Evolutionary conservation across 2,113 vertebrate species (phyloP).

Genomic region (Coptodon bakossiorum): DNA sequence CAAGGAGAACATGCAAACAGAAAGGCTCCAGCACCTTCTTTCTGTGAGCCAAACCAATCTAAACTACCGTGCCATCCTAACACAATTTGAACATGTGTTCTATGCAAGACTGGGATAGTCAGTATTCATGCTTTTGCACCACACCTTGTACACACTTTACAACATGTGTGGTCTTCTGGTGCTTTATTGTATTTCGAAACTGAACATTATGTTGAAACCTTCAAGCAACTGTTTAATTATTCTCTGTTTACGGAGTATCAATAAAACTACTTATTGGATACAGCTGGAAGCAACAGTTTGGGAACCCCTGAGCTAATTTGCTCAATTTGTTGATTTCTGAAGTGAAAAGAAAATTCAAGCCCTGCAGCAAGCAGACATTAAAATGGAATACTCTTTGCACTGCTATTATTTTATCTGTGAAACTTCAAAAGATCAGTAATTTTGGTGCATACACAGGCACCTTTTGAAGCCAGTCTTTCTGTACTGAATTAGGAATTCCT

Average conservation of each 20-base stretch:
- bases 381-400: neutral
- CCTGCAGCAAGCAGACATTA: neutral
- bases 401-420: neutral
- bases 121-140: neutral
- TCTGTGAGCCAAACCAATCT: neutral
- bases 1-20: neutral
- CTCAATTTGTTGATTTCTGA: neutral
- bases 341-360: neutral
- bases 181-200: neutral
- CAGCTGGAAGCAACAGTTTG: neutral
- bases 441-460: neutral
- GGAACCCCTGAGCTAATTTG: neutral
- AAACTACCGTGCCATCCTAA: accelerated
- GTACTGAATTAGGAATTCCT: neutral
- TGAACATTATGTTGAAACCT: neutral
- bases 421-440: neutral
- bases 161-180: neutral
- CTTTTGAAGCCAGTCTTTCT: neutral
- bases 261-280: neutral
- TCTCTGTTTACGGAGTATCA: neutral
- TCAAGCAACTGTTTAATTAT: neutral
- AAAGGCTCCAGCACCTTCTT: neutral
- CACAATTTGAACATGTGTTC: neutral
- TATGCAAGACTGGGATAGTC: neutral
- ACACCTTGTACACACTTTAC: neutral